These are phyloP conservation scores for Syngnathus scovelli DNA, from an alignment of 2,113 vertebrate species.

Conservation along the genomic window DNA sequence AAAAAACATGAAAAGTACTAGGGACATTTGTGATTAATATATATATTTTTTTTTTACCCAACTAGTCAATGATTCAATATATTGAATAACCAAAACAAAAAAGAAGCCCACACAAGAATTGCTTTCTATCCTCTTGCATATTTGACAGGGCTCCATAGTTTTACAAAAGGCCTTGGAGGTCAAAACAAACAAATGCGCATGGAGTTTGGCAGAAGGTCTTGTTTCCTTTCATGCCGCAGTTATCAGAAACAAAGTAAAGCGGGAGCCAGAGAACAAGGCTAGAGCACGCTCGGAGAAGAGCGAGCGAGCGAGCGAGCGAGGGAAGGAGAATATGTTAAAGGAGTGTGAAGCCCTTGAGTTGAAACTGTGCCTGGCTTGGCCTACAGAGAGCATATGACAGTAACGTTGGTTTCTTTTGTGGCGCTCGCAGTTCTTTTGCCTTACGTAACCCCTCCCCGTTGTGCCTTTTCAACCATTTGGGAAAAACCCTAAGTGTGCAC, in stretches of 20 bases:
- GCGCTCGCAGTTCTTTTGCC: slow-evolving; percentile 64
- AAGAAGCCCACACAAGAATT: slow-evolving; percentile 16
- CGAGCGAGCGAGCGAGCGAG: slow-evolving; percentile 16
- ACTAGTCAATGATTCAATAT: background rate
- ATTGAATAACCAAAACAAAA: background rate
- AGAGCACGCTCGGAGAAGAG: slow-evolving; percentile 50
- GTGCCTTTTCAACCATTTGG: slow-evolving; percentile 67
- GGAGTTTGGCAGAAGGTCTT: slow-evolving; percentile 56
- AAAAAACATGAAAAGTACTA: background rate
- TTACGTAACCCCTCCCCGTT: slow-evolving; percentile 66
- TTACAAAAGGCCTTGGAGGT: slow-evolving; percentile 44
- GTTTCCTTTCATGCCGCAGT: slow-evolving; percentile 56
- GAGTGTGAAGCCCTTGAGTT: slow-evolving; percentile 63
- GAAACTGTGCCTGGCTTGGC: slow-evolving; percentile 58
- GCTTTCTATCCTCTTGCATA: slow-evolving; percentile 36
- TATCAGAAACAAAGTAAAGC: slow-evolving; percentile 48
- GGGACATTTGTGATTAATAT: background rate
- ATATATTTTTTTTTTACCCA: too few relatives aligned
- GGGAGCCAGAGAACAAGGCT: slow-evolving; percentile 40
- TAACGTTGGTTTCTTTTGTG: slow-evolving; percentile 56
- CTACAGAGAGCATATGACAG: slow-evolving; percentile 67
- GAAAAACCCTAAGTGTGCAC: slow-evolving; percentile 64
- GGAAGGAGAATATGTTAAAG: slow-evolving; percentile 41
- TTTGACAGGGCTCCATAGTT: slow-evolving; percentile 44
- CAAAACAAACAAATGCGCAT: slow-evolving; percentile 58